Conservation (phyloP, 2,797 vertebrate species). For the Meda fulgida region DNA sequence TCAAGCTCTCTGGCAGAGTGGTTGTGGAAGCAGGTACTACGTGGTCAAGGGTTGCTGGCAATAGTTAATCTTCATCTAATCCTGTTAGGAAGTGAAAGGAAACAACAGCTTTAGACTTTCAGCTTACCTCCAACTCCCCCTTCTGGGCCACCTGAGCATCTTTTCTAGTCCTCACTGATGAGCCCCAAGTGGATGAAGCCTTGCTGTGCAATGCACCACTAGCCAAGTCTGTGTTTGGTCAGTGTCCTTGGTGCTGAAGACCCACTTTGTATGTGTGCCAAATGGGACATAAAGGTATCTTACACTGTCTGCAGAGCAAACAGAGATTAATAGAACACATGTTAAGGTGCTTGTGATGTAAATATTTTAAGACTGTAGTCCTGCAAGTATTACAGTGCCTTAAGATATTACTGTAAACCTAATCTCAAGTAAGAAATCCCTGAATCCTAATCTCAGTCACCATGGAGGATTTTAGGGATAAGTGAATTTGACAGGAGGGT, state of each 20-base stretch:
- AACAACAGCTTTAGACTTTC: constrained; percentile 5
- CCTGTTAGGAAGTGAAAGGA: constrained; percentile 24
- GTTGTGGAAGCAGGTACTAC: background rate
- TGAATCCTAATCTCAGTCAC: constrained; percentile 16
- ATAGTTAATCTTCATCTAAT: constrained; percentile 29
- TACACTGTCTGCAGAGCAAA: background rate
- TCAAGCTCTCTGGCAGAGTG: background rate
- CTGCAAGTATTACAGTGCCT: constrained; percentile 10
- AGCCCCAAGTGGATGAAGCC: constrained; percentile 25
- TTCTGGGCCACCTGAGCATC: constrained; percentile 40
- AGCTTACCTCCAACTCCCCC: constrained; percentile 12
- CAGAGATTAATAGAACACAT: background rate
- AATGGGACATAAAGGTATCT: background rate
- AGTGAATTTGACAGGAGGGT: background rate
- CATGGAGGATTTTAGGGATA: background rate
- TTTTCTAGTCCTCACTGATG: constrained; percentile 25
- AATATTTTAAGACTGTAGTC: background rate
- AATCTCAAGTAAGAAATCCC: constrained; percentile 16
- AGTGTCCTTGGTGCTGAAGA: constrained; percentile 29
- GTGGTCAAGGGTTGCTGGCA: background rate
- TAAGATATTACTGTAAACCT: constrained; percentile 22
- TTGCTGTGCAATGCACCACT: constrained; percentile 23
- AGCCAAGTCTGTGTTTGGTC: constrained; percentile 2
- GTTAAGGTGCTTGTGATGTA: background rate
- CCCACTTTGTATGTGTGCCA: background rate